Percentiles rank a stretch among this genome's conserved stretches.
These are phyloP conservation scores for Nipponia nippon DNA, from an alignment of 2,113 vertebrate genomes.

Conservation along the genomic window DNA sequence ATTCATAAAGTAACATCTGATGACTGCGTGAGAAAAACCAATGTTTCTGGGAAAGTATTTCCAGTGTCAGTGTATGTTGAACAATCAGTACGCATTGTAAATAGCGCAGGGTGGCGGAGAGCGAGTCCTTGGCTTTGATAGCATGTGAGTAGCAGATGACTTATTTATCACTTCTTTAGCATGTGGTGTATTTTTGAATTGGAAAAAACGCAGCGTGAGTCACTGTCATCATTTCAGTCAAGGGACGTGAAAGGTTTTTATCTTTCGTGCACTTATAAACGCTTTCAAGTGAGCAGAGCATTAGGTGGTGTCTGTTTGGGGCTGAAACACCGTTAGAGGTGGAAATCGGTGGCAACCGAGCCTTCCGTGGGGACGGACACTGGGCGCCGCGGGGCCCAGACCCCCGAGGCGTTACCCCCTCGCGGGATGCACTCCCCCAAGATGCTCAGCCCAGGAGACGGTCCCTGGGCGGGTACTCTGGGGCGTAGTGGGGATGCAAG, in stretches of 20 bases:
- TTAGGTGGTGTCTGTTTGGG: neutral
- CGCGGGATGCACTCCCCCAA: neutral
- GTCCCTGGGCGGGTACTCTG: neutral
- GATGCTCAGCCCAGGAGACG: neutral
- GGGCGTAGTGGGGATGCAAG: rapidly evolving
- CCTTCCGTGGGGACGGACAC: no score
- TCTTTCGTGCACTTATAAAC: rapidly evolving
- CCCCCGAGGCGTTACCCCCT: rapidly evolving
- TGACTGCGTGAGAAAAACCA: neutral
- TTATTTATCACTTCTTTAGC: neutral
- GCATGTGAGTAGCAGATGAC: neutral
- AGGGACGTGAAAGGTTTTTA: neutral
- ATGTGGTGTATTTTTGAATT: neutral
- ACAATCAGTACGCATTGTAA: neutral
- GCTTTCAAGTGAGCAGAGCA: neutral
- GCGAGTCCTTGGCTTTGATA: neutral
- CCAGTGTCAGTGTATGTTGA: neutral
- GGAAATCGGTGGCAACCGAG: rapidly evolving
- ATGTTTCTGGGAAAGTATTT: neutral
- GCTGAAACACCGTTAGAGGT: rapidly evolving
- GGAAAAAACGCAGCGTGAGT: neutral
- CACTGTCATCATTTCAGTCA: neutral
- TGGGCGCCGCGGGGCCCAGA: neutral
- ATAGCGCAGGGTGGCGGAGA: neutral
- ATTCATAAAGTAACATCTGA: slow-evolving; percentile 2